Evolutionary conservation across 2,113 vertebrate species (phyloP).

Genomic region (Laticauda laticaudata): DNA sequence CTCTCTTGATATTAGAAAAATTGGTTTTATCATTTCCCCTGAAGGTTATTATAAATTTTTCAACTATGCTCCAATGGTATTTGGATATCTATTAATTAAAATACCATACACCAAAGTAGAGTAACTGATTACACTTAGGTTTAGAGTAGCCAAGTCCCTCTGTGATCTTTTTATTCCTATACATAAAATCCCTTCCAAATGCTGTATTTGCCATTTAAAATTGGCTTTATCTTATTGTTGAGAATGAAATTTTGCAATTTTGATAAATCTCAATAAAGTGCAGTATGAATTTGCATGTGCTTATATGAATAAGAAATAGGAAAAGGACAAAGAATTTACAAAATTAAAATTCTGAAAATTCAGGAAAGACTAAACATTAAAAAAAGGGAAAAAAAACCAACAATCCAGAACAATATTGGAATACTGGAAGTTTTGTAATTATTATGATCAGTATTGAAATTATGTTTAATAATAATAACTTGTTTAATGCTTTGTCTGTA

Average conservation of each 20-base stretch:
- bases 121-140: slow-evolving; percentile 42
- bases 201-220: slow-evolving; percentile 40
- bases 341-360: slow-evolving; percentile 46
- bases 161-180: slow-evolving; percentile 37
- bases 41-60: slow-evolving; percentile 54
- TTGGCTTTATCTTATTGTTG: slow-evolving; percentile 4
- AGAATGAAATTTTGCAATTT: slow-evolving; percentile 38
- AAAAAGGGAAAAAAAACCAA: slow-evolving; percentile 23
- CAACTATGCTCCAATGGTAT: slow-evolving; percentile 59
- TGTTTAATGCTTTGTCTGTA: too few species aligned
- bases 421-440: background rate
- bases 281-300: slow-evolving; percentile 31
- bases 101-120: slow-evolving; percentile 39
- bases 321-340: slow-evolving; percentile 49
- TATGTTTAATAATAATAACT: slow-evolving; percentile 1
- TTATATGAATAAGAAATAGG: slow-evolving; percentile 45
- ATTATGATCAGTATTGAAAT: slow-evolving; percentile 27
- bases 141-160: slow-evolving; percentile 52
- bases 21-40: slow-evolving; percentile 24
- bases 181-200: slow-evolving; percentile 52
- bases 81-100: slow-evolving; percentile 67
- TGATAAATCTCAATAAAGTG: slow-evolving; percentile 14
- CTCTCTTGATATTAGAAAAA: slow-evolving; percentile 43
- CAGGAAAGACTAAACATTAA: slow-evolving; percentile 32
- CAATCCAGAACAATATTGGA: background rate